A percentile compares a stretch with the other conserved stretches of the same genome.
phyloP scores from a whole-genome alignment of 1,140 invertebrate genomes.

The Paracyclopina nana region DNA sequence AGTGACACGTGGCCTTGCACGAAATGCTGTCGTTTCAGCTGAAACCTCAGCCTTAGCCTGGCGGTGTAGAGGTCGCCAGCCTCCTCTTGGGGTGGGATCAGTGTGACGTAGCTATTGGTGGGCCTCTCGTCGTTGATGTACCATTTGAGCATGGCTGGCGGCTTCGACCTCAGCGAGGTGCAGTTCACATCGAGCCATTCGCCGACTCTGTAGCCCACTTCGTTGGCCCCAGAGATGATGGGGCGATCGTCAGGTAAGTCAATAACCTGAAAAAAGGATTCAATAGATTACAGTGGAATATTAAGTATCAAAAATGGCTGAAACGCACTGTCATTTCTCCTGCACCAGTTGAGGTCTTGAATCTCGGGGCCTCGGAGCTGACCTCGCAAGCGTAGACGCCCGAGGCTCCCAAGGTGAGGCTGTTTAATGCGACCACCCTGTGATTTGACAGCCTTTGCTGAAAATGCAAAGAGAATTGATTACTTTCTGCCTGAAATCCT shows the following conservation, averaged over 20 bases:
- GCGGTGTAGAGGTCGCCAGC: conserved; percentile 5
- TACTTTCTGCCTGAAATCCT: neutral
- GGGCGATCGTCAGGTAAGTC: conserved; percentile 4
- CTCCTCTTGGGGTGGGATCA: neutral
- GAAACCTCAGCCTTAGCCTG: neutral
- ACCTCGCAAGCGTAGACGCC: conserved; percentile 15
- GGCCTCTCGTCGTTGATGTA: conserved; percentile 59
- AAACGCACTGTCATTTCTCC: conserved; percentile 7
- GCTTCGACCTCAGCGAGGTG: conserved; percentile 45
- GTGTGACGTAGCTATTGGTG: conserved; percentile 22
- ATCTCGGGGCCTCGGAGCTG: conserved; percentile 14
- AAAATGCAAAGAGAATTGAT: neutral
- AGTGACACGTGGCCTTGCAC: conserved; percentile 2
- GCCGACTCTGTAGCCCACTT: conserved; percentile 36
- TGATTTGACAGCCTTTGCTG: conserved; percentile 7
- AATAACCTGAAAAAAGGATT: no score
- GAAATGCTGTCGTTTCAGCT: conserved; percentile 12
- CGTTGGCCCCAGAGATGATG: neutral
- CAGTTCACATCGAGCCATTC: conserved; percentile 52
- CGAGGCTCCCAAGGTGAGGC: neutral
- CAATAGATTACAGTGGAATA: no score
- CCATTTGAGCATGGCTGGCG: conserved; percentile 57
- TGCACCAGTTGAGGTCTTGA: conserved; percentile 6
- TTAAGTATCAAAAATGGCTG: no score
- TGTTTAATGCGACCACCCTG: neutral